phyloP scores from a whole-genome alignment of 2,888 invertebrate genomes.

The Acrobasis suavella region DNA sequence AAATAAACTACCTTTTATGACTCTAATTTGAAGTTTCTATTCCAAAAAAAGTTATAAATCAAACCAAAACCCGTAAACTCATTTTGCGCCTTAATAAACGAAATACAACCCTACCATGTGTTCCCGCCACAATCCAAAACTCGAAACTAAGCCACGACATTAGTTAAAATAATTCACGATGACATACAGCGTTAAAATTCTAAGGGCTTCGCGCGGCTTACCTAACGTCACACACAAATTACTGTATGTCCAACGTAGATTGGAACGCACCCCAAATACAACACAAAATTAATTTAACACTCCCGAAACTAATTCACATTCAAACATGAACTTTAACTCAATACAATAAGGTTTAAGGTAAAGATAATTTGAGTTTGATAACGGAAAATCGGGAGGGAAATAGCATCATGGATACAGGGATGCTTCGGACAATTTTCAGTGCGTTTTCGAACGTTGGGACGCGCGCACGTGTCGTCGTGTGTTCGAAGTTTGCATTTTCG shows the following conservation, averaged over 20 bases:
- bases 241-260: slow-evolving; percentile 41
- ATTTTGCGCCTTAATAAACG: not conserved
- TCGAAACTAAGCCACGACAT: slow-evolving; percentile 34
- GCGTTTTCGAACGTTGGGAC: slow-evolving; percentile 29
- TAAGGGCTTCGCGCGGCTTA: slow-evolving; percentile 43
- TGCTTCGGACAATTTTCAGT: slow-evolving; percentile 33
- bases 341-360: slow-evolving; percentile 4
- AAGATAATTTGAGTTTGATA: slow-evolving; percentile 11
- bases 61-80: not conserved
- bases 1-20: too few relatives aligned
- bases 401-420: slow-evolving; percentile 28
- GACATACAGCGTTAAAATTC: slow-evolving; percentile 45
- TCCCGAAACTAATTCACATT: not conserved
- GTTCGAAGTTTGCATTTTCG: slow-evolving; percentile 18
- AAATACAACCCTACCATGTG: not conserved
- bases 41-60: too few relatives aligned
- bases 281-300: slow-evolving; percentile 14
- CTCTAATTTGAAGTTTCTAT: too few relatives aligned
- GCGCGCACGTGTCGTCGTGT: slow-evolving; percentile 26
- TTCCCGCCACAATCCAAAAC: not conserved
- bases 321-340: slow-evolving; percentile 22
- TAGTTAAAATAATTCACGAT: slow-evolving; percentile 31
- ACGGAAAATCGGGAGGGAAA: slow-evolving; percentile 23
- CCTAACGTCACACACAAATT: slow-evolving; percentile 49
- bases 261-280: slow-evolving; percentile 27